phyloP scores from a whole-genome alignment of 2,888 invertebrate genomes.

The Brachyptera risi region DNA sequence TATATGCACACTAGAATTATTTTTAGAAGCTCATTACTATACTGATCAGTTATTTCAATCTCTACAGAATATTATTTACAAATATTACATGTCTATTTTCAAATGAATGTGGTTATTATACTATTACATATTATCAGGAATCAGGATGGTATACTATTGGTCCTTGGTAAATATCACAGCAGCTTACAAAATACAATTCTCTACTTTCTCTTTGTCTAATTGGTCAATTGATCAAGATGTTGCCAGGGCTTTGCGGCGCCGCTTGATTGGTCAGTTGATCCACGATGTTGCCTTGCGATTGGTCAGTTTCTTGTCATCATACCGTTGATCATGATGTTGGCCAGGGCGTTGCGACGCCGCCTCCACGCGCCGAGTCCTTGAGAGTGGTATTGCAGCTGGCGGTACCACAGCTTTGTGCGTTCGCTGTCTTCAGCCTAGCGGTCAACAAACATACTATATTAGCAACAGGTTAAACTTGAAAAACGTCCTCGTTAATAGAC shows the following conservation, averaged over 20 bases:
- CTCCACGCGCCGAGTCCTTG: constrained; percentile 92
- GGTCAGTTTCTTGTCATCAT: constrained; percentile 37
- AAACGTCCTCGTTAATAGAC: too few relatives aligned
- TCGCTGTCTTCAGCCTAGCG: constrained; percentile 85
- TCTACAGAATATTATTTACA: too few relatives aligned
- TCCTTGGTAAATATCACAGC: not conserved
- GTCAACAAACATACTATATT: constrained; percentile 25
- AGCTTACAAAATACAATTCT: not conserved
- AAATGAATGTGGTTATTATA: not conserved
- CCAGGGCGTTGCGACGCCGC: constrained; percentile 83
- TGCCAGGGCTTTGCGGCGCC: too few relatives aligned
- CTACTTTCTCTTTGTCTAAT: too few relatives aligned
- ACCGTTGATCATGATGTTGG: constrained; percentile 96
- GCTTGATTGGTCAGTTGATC: too few relatives aligned
- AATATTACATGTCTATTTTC: not conserved
- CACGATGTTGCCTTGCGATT: not conserved
- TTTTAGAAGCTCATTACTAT: too few relatives aligned
- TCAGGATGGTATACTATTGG: too few relatives aligned
- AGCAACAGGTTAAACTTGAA: too few relatives aligned
- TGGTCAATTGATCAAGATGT: too few relatives aligned
- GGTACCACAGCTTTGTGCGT: constrained; percentile 85
- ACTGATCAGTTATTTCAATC: too few relatives aligned
- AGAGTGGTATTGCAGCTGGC: constrained; percentile 84
- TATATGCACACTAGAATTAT: too few relatives aligned
- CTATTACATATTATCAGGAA: not conserved